Evolutionary conservation across 2,113 vertebrate species (phyloP), one percentile per base, ranked within the genome.

Genomic region (Perccottus glenii): DNA sequence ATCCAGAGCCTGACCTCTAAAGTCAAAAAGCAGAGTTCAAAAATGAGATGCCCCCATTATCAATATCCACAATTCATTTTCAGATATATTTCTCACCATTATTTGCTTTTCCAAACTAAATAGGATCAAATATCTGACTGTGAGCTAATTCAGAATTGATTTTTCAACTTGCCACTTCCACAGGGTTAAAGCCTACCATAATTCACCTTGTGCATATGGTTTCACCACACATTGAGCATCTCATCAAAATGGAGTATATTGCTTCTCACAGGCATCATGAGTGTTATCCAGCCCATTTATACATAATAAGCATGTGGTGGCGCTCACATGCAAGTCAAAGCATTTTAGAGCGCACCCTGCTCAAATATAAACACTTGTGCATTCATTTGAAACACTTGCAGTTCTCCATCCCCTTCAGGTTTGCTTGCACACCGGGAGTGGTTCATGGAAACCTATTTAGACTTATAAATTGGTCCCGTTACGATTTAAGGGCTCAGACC

Each of bases 391-490:
- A 42, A 36, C 46, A 60, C 15, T 73, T 15, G 36, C 11, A 60
- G 11, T 11, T 58, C 19, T 3, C 19, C 19, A 3, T 15, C 5
- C 27, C 52, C 8, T 36, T 60, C 15, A 40, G 50, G 32, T 73
- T 62, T 69, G 60, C 44, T 32, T 35, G 56, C 60, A 14, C 27
- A 45, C 12, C 9, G 33, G 45, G 59, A 62, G 57, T 19, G 35
- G 0, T 53, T 64, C 46, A 60, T 38, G 33, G 57, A 38, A 74
- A 61, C 73, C 75, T 71, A 74, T 76, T 69, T 67, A 27, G 63
- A 32, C 42, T 42, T 65, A 78, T 85, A 91, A 92, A 92, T 92
- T 91, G 89, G 90, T 89, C 89, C 86, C 90, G 67, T 80, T 80
- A 88, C 86, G 89, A 84, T 74, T 69, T 51, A 43, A 75, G 55